Percentiles rank a stretch among this genome's conserved stretches.
Conservation (phyloP, 2,888 invertebrate species). For the Agonopterix heracliana region DNA sequence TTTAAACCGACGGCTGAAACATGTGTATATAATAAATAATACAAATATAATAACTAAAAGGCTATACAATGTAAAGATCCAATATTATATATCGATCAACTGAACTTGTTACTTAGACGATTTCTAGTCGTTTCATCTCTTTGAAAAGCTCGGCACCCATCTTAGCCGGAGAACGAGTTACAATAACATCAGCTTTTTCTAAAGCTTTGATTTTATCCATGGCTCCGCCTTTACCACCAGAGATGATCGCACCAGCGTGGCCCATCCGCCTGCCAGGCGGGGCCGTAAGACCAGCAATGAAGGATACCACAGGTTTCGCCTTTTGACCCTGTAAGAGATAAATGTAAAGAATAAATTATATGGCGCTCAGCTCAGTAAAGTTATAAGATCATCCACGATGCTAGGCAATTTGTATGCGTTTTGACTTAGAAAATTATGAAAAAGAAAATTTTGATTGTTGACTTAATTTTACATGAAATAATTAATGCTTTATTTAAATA, state of each 20-base stretch:
- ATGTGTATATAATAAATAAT: constrained; percentile 57
- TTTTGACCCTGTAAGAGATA: constrained; percentile 81
- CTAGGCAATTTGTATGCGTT: too few species aligned
- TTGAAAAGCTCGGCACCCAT: constrained; percentile 93
- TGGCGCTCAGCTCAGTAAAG: background rate
- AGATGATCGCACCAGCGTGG: constrained; percentile 99
- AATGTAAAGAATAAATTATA: background rate
- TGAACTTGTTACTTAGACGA: constrained; percentile 54
- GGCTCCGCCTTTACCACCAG: constrained; percentile 98
- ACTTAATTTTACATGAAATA: too few species aligned
- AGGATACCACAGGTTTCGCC: constrained; percentile 98
- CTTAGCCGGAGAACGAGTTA: constrained; percentile 96
- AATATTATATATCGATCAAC: constrained; percentile 18
- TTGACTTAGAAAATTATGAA: too few species aligned
- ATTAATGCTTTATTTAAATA: too few species aligned
- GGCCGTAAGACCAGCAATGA: constrained; percentile 98
- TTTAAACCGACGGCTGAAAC: background rate
- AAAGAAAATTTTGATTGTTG: too few species aligned
- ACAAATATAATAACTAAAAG: constrained; percentile 52
- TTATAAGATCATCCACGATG: too few species aligned
- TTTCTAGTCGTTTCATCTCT: constrained; percentile 90
- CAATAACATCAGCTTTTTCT: constrained; percentile 94
- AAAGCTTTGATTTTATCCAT: constrained; percentile 98
- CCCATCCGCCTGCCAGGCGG: constrained; percentile 99
- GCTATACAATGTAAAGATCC: constrained; percentile 50